These are phyloP conservation scores for Thermophis baileyi DNA, from an alignment of 2,113 vertebrate genomes.

Conservation along the genomic window DNA sequence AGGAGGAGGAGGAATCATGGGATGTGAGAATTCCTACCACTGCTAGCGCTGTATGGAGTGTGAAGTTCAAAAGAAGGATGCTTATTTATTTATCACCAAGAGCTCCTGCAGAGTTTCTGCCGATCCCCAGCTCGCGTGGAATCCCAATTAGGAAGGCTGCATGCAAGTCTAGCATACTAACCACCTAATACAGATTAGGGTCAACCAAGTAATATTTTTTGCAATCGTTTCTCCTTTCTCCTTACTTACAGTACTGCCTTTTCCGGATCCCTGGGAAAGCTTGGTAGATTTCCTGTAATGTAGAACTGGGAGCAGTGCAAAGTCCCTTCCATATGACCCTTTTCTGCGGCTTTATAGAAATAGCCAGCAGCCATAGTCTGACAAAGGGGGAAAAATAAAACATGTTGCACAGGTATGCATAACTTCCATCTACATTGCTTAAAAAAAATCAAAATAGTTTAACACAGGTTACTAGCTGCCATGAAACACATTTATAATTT, in stretches of 20 bases:
- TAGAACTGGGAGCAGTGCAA: slow-evolving; percentile 81
- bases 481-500: background rate
- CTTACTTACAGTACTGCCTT: slow-evolving; percentile 85
- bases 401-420: background rate
- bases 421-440: background rate
- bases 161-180: background rate
- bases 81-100: background rate
- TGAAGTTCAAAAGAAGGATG: background rate
- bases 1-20: background rate
- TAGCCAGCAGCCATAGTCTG: slow-evolving; percentile 82
- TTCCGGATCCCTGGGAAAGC: slow-evolving; percentile 77
- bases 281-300: slow-evolving; percentile 80
- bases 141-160: background rate
- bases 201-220: background rate
- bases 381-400: slow-evolving; percentile 10
- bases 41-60: background rate
- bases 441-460: background rate
- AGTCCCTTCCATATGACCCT: slow-evolving; percentile 81
- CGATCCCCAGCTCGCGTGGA: background rate
- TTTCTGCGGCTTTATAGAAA: slow-evolving; percentile 82
- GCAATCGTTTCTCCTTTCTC: background rate
- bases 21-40: background rate
- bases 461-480: background rate
- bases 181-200: background rate
- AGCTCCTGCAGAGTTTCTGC: background rate